phyloP scores from a whole-genome alignment of 2,888 invertebrate species.

The Brachycybe producta region DNA sequence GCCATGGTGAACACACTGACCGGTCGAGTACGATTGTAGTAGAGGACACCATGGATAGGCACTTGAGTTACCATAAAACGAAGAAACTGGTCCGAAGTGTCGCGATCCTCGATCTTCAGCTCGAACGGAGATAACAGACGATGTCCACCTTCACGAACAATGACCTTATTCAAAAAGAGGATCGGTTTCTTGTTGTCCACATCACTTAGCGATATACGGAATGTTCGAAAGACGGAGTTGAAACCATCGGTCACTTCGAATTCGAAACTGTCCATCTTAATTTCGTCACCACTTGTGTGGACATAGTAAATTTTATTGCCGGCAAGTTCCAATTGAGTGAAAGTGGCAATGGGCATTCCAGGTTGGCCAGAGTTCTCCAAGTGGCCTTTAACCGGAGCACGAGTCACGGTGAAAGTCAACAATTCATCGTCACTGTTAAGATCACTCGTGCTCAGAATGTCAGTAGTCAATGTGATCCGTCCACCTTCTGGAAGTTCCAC shows the following conservation, averaged over 20 bases:
- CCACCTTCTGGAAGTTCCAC: slow-evolving; percentile 33
- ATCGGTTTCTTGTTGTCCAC: slow-evolving; percentile 34
- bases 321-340: slow-evolving; percentile 33
- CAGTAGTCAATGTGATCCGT: slow-evolving; percentile 30
- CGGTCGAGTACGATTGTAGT: slow-evolving; percentile 28
- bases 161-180: slow-evolving; percentile 29
- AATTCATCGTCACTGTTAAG: slow-evolving; percentile 30
- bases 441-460: slow-evolving; percentile 31
- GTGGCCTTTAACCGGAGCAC: slow-evolving; percentile 31
- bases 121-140: slow-evolving; percentile 34
- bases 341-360: slow-evolving; percentile 29
- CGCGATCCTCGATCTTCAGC: slow-evolving; percentile 31
- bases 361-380: slow-evolving; percentile 29
- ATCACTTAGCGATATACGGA: slow-evolving; percentile 32
- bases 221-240: slow-evolving; percentile 29
- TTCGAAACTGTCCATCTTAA: slow-evolving; percentile 34
- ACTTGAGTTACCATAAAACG: slow-evolving; percentile 30
- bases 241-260: slow-evolving; percentile 35
- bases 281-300: slow-evolving; percentile 31
- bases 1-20: slow-evolving; percentile 29
- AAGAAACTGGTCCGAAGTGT: slow-evolving; percentile 29
- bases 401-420: slow-evolving; percentile 31
- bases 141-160: slow-evolving; percentile 30
- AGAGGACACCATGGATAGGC: slow-evolving; percentile 31
- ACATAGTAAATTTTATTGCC: slow-evolving; percentile 33